Evolutionary conservation across 2,113 vertebrate genomes (phyloP), one percentile per base, ranked within the genome.

Genomic region (Lynx canadensis): DNA sequence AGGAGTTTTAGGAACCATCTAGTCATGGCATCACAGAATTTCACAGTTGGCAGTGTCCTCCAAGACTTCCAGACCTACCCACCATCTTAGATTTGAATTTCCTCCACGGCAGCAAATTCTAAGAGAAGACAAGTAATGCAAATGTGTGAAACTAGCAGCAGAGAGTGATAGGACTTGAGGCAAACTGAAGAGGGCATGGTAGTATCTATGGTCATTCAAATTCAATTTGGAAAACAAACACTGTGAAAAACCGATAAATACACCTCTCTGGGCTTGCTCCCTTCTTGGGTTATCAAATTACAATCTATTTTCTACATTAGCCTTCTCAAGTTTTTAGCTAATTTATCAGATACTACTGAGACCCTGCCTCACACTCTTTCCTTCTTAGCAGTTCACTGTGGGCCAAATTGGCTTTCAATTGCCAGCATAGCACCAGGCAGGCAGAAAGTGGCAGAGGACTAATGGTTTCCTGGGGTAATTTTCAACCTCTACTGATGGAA

Each of bases 81-180:
- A 10, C 60, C 18, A 68, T 81, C 55, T 95, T 60, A 94, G 41
- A 57, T 87, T 91, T 90, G 38, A 60, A 92, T 94, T 95, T 95
- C 48, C 41, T 74, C n/a, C 48, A n/a, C 8, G 76, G 5, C 78
- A 41, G 31, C 45, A 86, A 78, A 60, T 23, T 89, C 21, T 23
- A 78, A 93, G 92, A 95, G n/a, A 48, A 29, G 33, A 60, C 19
- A 82, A 57, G 13, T 41, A 57, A 50, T 33, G 7, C 15, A 60
- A 66, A 23, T 52, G 55, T 78, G 18, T 73, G 60, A 82, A 73
- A 31, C 41, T 23, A 76, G 78, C 52, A 31, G 16, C 29, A 33
- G n/a, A 57, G 8, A 74, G 41, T 15, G n/a, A 50, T 38, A 31
- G 81, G 4, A 25, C 45, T 41, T 57, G 45, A 91, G 71, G 57